Base-by-base conservation (phyloP, 1,140 invertebrate species). In the Caenorhabditis tropicalis region DNA sequence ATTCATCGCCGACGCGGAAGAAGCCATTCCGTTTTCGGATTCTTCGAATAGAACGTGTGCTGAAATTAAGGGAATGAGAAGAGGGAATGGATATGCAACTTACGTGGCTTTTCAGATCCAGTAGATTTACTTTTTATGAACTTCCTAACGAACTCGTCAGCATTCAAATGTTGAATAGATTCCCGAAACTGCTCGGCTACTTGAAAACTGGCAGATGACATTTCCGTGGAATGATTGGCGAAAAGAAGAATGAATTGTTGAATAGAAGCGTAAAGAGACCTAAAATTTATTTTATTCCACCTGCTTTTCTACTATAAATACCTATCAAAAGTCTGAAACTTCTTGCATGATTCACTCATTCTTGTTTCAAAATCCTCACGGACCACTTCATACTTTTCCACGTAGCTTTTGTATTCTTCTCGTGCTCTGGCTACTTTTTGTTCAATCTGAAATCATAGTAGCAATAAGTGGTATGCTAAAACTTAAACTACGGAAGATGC, bases 101-200 rank as follows among this genome's bases (percentile, higher is more conserved):
- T 84, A 90, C 90, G 83, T 29, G 90, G 90, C 81, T 82, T 53
- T 15, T 91, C 90, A 9, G 74, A 85, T 0, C 90, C 90, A n/a
- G 90, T 91, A 19, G 88, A 87, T 49, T 88, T 90, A 65, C 88
- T 87, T 33, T 90, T 87, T n/a, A 89, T 82, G 82, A 91, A 91
- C 46, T 87, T 81, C 21, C 85, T 49, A 86, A 91, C 86, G 53
- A 91, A 83, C 7, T 91, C 83, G 39, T 91, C 87, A 31, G 91
- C 82, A 53, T 89, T 83, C 48, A 91, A 58, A 16, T 82, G 39
- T 70, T 88, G 85, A 31, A 91, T 70, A 12, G 86, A 86, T 56
- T 90, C 88, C 15, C 86, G 74, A 65, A 85, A 89, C 51, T 91
- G 87, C n/a, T 65, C 82, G 43, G 82, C 74, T 12, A 91, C 88